Base-by-base conservation (phyloP, 2,888 invertebrate species). In the Lamellibrachia satsuma region DNA sequence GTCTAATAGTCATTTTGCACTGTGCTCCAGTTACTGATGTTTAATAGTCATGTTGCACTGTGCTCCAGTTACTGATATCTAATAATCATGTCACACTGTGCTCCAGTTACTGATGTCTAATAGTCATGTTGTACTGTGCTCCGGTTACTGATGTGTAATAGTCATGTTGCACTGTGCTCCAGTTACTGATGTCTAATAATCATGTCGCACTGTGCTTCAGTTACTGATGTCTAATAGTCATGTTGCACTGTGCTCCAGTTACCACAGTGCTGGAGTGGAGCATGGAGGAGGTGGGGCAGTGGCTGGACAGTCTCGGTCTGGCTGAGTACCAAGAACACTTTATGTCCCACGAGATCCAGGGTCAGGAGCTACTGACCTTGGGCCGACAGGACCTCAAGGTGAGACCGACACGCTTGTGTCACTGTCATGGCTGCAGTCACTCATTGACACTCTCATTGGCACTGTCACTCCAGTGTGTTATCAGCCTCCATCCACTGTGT, bases 241-340 rank as follows among this genome's bases (percentile, higher is more conserved):
- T 15, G 60, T 60, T 15, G 15, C 15, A 9, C 15, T 60, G 60
- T 60, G 75, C 15, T 75, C 22, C 22, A 95, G 96, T 94, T 55
- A 95, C 94, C 92, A 94, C 95, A 92, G 94, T 97, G 96, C 94
- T 96, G 52, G 96, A 96, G 92, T 99, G 99, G 99, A 98, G 98
- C 60, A 98, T 98, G 9, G 98, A 98, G 92, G 99, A 99, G 96
- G 99, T 99, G 1, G 98, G 98, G 92, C 97, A 97, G 9, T 99
- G 99, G 99, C 97, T 99, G 94, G 98, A 98, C 94, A 97, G 98
- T 0, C 97, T 99, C 93, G 98, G 98, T 93, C 97, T 99, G 22
- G 97, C 97, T 0, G 99, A 99, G 96, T 99, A 99, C 96, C 97
- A 98, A 4, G 98, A 98, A n/a, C 98, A 98, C 93, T 99, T 99